These are phyloP conservation scores for Eupeodes latifasciatus DNA, from an alignment of 2,888 invertebrate species.

Conservation along the genomic window DNA sequence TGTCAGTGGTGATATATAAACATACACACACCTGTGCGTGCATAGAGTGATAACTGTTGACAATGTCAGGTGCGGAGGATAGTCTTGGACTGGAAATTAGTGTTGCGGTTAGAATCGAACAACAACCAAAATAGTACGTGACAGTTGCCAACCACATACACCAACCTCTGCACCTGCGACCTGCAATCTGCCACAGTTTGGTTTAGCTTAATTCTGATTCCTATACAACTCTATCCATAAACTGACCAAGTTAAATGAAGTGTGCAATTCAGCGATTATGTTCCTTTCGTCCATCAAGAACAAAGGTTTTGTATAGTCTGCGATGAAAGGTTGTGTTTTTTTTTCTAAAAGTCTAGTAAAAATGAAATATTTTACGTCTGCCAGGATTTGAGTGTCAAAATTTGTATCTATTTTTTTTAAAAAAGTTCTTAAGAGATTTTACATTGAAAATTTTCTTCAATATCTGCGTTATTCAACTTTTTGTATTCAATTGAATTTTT, in stretches of 20 bases:
- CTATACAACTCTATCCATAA: conserved; percentile 34
- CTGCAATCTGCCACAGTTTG: conserved; percentile 23
- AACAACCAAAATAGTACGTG: conserved; percentile 73
- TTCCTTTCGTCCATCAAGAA: neutral
- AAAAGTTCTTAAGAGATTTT: no score
- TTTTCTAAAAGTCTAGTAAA: no score
- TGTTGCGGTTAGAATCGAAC: conserved; percentile 71
- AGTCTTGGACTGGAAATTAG: conserved; percentile 63
- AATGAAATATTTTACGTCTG: no score
- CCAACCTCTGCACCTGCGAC: conserved; percentile 41
- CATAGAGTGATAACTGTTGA: conserved; percentile 64
- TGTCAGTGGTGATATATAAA: neutral
- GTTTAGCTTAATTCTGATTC: conserved; percentile 46
- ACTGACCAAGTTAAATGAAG: conserved; percentile 35
- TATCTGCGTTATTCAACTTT: no score
- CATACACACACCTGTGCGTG: neutral
- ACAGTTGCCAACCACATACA: conserved; percentile 62
- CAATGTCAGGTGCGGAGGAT: conserved; percentile 48
- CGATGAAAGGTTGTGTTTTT: neutral
- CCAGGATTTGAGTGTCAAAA: no score
- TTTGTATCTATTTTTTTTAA: no score
- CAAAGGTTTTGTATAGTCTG: neutral
- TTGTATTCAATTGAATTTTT: no score
- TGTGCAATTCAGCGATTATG: conserved; percentile 28
- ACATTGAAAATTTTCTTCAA: no score